These are phyloP conservation scores for Cecropterus lyciades DNA, from an alignment of 1,140 invertebrate species.

Conservation along the genomic window DNA sequence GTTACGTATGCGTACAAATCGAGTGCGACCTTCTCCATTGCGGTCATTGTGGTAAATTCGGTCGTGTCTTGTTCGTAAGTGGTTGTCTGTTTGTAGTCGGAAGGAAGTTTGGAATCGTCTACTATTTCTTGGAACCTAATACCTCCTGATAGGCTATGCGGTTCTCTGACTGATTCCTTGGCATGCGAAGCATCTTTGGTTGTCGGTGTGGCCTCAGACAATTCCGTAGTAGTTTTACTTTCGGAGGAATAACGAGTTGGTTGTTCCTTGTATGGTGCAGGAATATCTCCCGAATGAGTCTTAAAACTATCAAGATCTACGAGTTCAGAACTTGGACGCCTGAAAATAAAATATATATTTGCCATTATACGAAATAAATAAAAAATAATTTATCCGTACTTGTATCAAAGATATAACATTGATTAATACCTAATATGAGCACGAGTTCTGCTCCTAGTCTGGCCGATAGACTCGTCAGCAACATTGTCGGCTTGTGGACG, in stretches of 20 bases:
- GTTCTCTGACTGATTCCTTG: constrained; percentile 64
- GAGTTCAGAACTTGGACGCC: constrained; percentile 89
- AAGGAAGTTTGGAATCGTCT: constrained; percentile 68
- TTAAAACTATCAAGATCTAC: constrained; percentile 92
- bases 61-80: constrained; percentile 85
- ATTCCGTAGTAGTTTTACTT: constrained; percentile 67
- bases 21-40: constrained; percentile 92
- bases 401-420: background rate
- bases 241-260: constrained; percentile 73
- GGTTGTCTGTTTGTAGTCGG: constrained; percentile 73
- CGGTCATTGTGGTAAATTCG: constrained; percentile 86
- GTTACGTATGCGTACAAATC: constrained; percentile 92
- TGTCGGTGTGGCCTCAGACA: constrained; percentile 45
- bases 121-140: constrained; percentile 67
- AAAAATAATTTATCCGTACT: background rate
- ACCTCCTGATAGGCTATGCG: constrained; percentile 54
- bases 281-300: constrained; percentile 86
- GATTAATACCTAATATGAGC: constrained; percentile 75
- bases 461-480: constrained; percentile 77
- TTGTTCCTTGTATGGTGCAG: constrained; percentile 76
- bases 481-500: constrained; percentile 75
- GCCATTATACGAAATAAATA: background rate
- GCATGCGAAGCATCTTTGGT: constrained; percentile 49
- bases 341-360: constrained; percentile 54
- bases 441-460: constrained; percentile 77